phyloP scores from a whole-genome alignment of 2,888 invertebrate species.

The Tuberolachnus salignus region DNA sequence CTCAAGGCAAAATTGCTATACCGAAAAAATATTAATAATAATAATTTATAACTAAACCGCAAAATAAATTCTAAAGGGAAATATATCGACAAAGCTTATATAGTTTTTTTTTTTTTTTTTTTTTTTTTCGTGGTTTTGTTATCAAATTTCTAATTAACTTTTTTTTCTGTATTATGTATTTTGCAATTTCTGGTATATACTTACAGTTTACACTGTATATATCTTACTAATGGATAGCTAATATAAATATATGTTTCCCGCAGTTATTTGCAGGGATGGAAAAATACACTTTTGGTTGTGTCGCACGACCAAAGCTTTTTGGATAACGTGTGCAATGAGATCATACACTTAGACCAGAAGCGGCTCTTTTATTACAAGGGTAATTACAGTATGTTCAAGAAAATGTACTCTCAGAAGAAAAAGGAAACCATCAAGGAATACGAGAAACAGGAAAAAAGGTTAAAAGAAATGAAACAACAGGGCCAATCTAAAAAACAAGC shows the following conservation, averaged over 20 bases:
- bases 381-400: constrained; percentile 97
- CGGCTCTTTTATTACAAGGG: constrained; percentile 97
- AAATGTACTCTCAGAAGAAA: constrained; percentile 95
- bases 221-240: no score
- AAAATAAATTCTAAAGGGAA: no score
- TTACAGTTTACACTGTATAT: no score
- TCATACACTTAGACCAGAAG: constrained; percentile 93
- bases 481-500: constrained; percentile 96
- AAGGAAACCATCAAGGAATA: constrained; percentile 96
- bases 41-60: no score
- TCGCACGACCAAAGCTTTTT: constrained; percentile 99
- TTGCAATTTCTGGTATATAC: no score
- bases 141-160: no score
- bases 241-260: constrained; percentile 59
- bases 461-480: constrained; percentile 93
- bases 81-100: no score
- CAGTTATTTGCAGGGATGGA: constrained; percentile 96
- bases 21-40: no score
- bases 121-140: no score
- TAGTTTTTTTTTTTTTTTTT: no score
- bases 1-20: no score
- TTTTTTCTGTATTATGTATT: no score
- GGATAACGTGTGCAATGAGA: constrained; percentile 99
- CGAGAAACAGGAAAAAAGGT: constrained; percentile 94
- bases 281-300: constrained; percentile 96